Base-by-base conservation (phyloP, 2,888 invertebrate genomes). In the Lobophora halterata region DNA sequence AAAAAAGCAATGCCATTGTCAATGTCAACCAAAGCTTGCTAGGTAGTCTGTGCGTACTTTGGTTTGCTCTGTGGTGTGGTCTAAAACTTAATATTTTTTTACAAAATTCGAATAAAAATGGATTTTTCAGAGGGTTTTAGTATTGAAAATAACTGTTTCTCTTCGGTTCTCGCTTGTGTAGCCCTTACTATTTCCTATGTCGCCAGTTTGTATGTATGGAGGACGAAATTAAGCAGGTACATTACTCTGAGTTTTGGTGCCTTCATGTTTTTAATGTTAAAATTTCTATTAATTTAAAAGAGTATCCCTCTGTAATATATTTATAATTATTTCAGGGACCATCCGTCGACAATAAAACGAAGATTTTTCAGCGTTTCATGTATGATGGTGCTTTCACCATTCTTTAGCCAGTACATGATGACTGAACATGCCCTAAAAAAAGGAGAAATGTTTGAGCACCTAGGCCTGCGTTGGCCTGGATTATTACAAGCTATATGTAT, bases 121-220 rank as follows among this genome's bases (percentile, higher is more conserved):
- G 42, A 46, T 41, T 43, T 32, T 28, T 11, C 57, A 7, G 46
- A 49, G 42, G 52, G 61, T 62, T 87, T 65, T 38, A 43, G 68
- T 23, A 52, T 62, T 32, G 33, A 63, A 33, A 65, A 71, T 42
- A 60, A 58, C 58, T 91, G 92, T 67, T 64, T 89, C 51, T 85
- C 89, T 60, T 91, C 94, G 31, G 88, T 94, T 59, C 76, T 91
- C 49, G 91, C 95, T 54, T 95, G 96, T 82, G 86, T 95, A 52
- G 80, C 92, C 45, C 88, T 97, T 60, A 93, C 96, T 5, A 76
- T 93, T 52, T 86, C 92, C 18, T 97, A 95, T 87, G 95, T 97
- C 50, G 93, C 92, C 39, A 97, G 97, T 80, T 89, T 97, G 41
- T 96, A 97, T 76, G 90, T 97, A 32, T 97, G 97, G 96, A 92